A percentile compares a stretch with the other conserved stretches of the same genome.
Evolutionary conservation across 2,113 vertebrate genomes (phyloP).

Genomic region (Vidua chalybeata): DNA sequence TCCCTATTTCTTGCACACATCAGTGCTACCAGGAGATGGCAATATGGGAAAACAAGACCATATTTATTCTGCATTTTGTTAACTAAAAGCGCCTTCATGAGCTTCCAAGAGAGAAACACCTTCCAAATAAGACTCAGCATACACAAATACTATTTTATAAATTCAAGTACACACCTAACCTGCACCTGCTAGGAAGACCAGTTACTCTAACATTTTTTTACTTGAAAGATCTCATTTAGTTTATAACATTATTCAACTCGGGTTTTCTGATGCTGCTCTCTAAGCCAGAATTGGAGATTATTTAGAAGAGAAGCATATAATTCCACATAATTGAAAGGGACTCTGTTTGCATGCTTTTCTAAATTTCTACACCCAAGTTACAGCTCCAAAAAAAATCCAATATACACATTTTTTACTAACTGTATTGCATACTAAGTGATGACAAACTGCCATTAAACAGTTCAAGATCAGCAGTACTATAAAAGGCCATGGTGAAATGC

Average conservation of each 20-base stretch:
- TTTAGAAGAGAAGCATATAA: background rate
- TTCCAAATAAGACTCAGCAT: background rate
- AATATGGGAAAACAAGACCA: background rate
- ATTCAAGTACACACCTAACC: background rate
- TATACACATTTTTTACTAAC: background rate
- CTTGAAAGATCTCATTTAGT: background rate
- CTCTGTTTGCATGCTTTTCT: background rate
- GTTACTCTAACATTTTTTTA: background rate
- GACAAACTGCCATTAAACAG: background rate
- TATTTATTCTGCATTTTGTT: background rate
- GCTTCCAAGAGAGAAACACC: background rate
- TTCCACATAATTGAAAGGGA: background rate
- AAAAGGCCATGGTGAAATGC: background rate
- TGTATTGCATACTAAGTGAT: background rate
- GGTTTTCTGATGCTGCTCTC: background rate
- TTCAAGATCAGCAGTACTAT: background rate
- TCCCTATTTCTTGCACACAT: background rate
- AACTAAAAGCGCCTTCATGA: background rate
- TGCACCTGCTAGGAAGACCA: background rate
- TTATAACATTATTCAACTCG: background rate
- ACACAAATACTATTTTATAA: background rate
- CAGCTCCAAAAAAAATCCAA: background rate
- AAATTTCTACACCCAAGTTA: background rate
- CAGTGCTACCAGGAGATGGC: constrained; percentile 5
- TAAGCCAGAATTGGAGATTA: background rate